Evolutionary conservation across 2,888 invertebrate genomes (phyloP).

Genomic region (Aphodius sticticus): DNA sequence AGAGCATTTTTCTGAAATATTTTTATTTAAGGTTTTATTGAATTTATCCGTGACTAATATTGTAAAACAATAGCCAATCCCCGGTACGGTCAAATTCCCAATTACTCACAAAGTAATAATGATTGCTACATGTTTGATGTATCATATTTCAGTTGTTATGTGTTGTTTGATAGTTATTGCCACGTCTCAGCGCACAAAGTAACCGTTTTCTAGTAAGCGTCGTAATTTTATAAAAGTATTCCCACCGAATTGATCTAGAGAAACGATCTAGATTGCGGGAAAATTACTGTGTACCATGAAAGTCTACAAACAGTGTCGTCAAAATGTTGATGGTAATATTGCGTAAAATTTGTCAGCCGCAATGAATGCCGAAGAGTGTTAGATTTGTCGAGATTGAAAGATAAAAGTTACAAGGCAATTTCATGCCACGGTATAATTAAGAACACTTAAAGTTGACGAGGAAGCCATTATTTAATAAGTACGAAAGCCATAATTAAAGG

Average conservation of each 20-base stretch:
- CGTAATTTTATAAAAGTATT: not conserved
- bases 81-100: not conserved
- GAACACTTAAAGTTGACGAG: constrained; percentile 4
- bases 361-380: not conserved
- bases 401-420: constrained; percentile 4
- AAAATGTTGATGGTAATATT: not conserved
- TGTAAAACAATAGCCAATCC: too few species aligned
- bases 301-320: not conserved
- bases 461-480: constrained; percentile 4
- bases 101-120: not conserved
- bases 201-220: too few species aligned
- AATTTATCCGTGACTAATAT: too few species aligned
- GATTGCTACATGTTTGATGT: not conserved
- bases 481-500: not conserved
- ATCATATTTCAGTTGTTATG: not conserved
- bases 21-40: too few species aligned
- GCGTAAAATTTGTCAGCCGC: not conserved
- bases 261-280: not conserved
- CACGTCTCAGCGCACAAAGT: not conserved
- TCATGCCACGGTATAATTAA: not conserved
- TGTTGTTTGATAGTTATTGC: not conserved
- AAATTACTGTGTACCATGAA: not conserved
- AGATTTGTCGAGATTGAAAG: constrained; percentile 4
- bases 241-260: not conserved
- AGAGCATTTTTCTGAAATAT: too few species aligned